Base-by-base conservation (phyloP, 2,113 vertebrate genomes). In the Microcebus tavaratra region DNA sequence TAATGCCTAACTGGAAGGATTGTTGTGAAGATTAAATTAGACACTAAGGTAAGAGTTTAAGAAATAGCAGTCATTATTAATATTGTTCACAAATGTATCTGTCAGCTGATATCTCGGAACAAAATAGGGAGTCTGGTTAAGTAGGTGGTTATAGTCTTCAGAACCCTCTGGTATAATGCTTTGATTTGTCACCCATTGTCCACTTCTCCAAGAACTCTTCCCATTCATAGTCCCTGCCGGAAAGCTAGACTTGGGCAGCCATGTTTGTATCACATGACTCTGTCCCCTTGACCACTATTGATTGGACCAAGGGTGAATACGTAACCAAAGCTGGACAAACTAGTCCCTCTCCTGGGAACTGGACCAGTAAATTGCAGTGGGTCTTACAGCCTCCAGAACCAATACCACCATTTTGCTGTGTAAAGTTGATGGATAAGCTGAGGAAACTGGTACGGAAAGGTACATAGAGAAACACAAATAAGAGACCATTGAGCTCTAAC, bases 1-100 rank as follows among this genome's bases (percentile, higher is more conserved):
- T 68, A 82, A 78, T 68, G 21, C 31, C 70, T 53, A 3, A 34
- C 1, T 11, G 25, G 31, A 59, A 53, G 21, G 17, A 18, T 57
- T 76, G n/a, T 79, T 88, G 59, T 76, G 86, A 84, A 80, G 50
- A 63, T 80, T 96, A 90, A 90, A 78, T 84, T 36, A 96, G 63
- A 50, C 34, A 9, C 10, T 83, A 76, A 29, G 13, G 25, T 36
- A 14, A 96, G 82, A 93, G 34, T 15, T 91, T 88, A 91, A 80
- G 78, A 97, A 95, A 92, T 93, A 39, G 34, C 70, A 78, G 27
- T 36, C 70, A 72, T 92, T 73, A 72, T 94, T 95, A 83, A 91
- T 94, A 70, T 34, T 81, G 27, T 80, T 73, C 84, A 90, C 45
- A 91, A 67, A 29, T 87, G 63, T 78, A 87, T 92, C 80, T 45